These are phyloP conservation scores for Scelioninae gen. 2 DNA, from an alignment of 2,888 invertebrate species.

Conservation along the genomic window DNA sequence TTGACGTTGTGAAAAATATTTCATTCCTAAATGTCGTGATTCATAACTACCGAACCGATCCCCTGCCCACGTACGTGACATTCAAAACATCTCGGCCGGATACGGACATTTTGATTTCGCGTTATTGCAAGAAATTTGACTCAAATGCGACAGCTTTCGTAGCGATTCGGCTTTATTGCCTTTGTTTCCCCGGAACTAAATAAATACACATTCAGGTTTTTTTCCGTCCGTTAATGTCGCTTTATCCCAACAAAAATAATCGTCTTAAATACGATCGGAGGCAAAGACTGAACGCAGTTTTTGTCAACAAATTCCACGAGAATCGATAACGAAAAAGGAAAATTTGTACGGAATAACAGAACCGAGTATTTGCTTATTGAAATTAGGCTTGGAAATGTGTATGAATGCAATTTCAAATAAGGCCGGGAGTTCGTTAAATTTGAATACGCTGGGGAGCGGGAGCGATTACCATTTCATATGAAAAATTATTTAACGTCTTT, in stretches of 20 bases:
- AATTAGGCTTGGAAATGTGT: slow-evolving; percentile 26
- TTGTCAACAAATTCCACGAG: slow-evolving; percentile 1
- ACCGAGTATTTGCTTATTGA: slow-evolving; percentile 32
- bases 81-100: slow-evolving; percentile 20
- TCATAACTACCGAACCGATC: slow-evolving; percentile 24
- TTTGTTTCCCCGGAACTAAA: too few species aligned
- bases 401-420: slow-evolving; percentile 27
- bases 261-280: background rate
- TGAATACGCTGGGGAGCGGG: slow-evolving; percentile 20
- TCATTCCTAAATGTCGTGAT: slow-evolving; percentile 32
- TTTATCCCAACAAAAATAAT: slow-evolving; percentile 1
- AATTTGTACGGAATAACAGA: slow-evolving; percentile 6
- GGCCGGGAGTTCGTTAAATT: slow-evolving; percentile 38
- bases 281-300: background rate
- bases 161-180: slow-evolving; percentile 14
- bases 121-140: slow-evolving; percentile 21
- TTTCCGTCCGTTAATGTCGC: background rate
- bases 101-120: slow-evolving; percentile 19
- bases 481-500: slow-evolving; percentile 30
- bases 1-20: slow-evolving; percentile 12
- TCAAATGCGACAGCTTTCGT: slow-evolving; percentile 1
- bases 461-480: slow-evolving; percentile 31
- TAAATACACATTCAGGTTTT: too few species aligned
- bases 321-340: slow-evolving; percentile 12
- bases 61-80: slow-evolving; percentile 29